A percentile compares a stretch with the other conserved stretches of the same genome.
Conservation (phyloP, 2,888 invertebrate species). For the Notodonta dromedarius region DNA sequence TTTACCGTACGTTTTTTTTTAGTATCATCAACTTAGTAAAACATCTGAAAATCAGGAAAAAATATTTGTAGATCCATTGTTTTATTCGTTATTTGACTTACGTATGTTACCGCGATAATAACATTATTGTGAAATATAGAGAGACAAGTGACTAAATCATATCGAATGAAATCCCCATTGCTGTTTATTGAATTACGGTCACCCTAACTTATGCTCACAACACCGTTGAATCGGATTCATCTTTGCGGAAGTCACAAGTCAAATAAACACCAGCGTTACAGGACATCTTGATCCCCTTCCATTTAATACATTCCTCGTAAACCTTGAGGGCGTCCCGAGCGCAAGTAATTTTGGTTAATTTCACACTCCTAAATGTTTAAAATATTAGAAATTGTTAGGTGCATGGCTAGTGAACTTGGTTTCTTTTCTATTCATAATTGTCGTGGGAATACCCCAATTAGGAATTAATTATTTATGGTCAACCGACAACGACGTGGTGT, state of each 20-base stretch:
- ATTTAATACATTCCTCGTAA: slow-evolving; percentile 12
- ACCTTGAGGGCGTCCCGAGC: slow-evolving; percentile 18
- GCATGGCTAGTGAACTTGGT: slow-evolving; percentile 31
- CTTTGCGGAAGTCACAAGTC: slow-evolving; percentile 46
- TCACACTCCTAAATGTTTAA: slow-evolving; percentile 27
- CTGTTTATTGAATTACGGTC: slow-evolving; percentile 22
- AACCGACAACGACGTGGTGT: slow-evolving; percentile 8
- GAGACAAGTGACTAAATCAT: background rate
- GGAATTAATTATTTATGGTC: slow-evolving; percentile 26
- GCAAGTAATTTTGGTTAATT: slow-evolving; percentile 22
- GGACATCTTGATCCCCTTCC: slow-evolving; percentile 25
- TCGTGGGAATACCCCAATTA: slow-evolving; percentile 45
- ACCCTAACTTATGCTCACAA: slow-evolving; percentile 37
- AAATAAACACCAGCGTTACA: slow-evolving; percentile 32
- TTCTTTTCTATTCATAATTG: slow-evolving; percentile 40
- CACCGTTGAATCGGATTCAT: slow-evolving; percentile 38
- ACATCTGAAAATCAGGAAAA: too few species aligned
- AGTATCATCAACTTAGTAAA: too few species aligned
- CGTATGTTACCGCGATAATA: background rate
- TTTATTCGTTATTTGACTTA: background rate
- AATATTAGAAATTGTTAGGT: slow-evolving; percentile 43
- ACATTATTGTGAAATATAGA: background rate
- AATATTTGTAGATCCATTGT: too few species aligned
- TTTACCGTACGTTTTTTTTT: too few species aligned
- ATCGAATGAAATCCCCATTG: background rate